Conservation (phyloP, 2,797 vertebrate genomes). For the Kryptopterus vitreolus region DNA sequence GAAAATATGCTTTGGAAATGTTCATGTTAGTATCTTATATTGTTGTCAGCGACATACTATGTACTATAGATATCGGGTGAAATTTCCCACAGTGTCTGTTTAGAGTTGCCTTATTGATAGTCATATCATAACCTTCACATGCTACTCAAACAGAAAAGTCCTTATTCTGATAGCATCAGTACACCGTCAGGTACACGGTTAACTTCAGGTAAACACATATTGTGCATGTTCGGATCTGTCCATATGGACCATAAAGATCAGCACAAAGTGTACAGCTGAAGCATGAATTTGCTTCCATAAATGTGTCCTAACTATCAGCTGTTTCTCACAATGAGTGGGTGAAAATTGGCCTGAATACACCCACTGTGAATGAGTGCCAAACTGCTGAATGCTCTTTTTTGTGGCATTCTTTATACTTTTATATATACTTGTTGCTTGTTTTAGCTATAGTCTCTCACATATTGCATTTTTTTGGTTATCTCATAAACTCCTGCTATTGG, state of each 20-base stretch:
- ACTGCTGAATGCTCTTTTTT: not conserved
- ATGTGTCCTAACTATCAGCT: not conserved
- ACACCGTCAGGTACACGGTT: not conserved
- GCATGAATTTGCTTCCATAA: not conserved
- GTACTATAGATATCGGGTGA: no score
- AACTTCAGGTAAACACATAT: not conserved
- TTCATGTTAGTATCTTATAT: not conserved
- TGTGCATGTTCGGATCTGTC: not conserved
- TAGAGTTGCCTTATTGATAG: not conserved
- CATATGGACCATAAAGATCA: not conserved
- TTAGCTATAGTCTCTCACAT: not conserved
- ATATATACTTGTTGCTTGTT: not conserved
- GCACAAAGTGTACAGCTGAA: not conserved
- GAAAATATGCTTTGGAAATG: not conserved
- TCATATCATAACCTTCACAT: not conserved
- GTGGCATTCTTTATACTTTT: not conserved
- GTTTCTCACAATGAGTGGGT: not conserved
- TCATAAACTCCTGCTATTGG: not conserved
- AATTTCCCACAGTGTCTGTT: not conserved
- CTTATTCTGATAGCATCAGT: not conserved
- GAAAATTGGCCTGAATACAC: not conserved
- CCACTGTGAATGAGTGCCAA: not conserved
- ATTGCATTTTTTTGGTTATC: not conserved
- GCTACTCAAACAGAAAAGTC: not conserved
- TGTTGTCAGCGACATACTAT: no score